phyloP scores from a whole-genome alignment of 2,113 vertebrate species.

The Stomatorhinus ivindoensis region DNA sequence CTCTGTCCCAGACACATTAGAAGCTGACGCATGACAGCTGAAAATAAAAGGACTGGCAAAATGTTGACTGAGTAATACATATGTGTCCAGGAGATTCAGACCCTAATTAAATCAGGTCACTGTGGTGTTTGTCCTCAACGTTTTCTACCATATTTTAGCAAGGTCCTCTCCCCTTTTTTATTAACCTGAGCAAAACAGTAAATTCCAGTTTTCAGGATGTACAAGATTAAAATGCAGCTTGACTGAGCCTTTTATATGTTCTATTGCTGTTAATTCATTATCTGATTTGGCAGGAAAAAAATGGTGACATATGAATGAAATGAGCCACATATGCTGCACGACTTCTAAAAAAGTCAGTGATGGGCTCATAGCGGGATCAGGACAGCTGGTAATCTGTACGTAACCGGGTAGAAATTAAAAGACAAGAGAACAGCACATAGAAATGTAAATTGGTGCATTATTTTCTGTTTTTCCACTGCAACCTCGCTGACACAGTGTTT shows the following conservation, averaged over 20 bases:
- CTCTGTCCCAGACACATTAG: constrained; percentile 59
- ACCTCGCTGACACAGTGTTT: neutral
- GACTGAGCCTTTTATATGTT: neutral
- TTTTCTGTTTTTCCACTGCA: neutral
- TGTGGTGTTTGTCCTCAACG: constrained; percentile 68
- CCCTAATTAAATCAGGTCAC: constrained; percentile 32
- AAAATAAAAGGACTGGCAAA: constrained; percentile 96
- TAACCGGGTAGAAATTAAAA: neutral
- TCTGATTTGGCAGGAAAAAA: neutral
- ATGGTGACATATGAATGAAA: neutral
- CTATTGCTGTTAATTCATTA: neutral
- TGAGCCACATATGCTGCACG: neutral
- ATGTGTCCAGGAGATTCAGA: constrained; percentile 78
- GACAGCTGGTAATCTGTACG: neutral
- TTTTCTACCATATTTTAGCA: constrained; percentile 72
- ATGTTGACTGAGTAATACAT: constrained; percentile 99
- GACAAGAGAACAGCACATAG: neutral
- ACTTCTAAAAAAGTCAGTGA: neutral
- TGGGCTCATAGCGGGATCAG: neutral
- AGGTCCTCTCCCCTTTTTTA: constrained; percentile 82
- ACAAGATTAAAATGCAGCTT: neutral
- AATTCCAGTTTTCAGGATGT: neutral
- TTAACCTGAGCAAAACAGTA: neutral
- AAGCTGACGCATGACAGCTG: constrained; percentile 66
- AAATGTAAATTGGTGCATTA: neutral